Evolutionary conservation across 1,140 invertebrate species (phyloP).

Genomic region (Polypedilum pembai): DNA sequence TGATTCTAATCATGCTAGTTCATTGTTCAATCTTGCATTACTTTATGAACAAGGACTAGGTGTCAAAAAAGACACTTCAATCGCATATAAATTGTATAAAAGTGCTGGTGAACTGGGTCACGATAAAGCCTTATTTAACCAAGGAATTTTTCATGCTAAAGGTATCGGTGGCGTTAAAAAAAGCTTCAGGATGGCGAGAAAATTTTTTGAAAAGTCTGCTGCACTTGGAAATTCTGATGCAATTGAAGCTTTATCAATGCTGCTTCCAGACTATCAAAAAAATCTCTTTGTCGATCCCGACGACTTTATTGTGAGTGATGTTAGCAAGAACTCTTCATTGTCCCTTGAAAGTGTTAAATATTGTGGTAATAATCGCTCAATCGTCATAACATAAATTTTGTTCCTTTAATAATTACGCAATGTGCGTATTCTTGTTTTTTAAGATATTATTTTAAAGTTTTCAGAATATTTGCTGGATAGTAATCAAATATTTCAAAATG

Average conservation of each 20-base stretch:
- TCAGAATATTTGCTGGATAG: too few species aligned
- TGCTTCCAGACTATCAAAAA: neutral
- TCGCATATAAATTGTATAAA: conserved; percentile 52
- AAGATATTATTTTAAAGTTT: too few species aligned
- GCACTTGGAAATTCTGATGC: conserved; percentile 51
- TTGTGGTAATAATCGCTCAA: too few species aligned
- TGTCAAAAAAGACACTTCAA: conserved; percentile 48
- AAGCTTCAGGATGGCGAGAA: conserved; percentile 45
- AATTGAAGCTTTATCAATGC: conserved; percentile 43
- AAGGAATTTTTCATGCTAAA: conserved; percentile 56
- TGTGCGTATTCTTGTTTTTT: too few species aligned
- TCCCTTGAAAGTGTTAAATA: too few species aligned
- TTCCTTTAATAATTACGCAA: too few species aligned
- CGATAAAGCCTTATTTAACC: conserved; percentile 54
- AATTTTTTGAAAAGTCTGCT: conserved; percentile 50
- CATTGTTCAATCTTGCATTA: conserved; percentile 53
- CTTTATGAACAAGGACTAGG: conserved; percentile 56
- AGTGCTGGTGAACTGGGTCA: conserved; percentile 51
- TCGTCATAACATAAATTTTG: too few species aligned
- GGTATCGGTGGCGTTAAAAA: conserved; percentile 49
- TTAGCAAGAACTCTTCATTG: too few species aligned
- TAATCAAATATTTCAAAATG: too few species aligned
- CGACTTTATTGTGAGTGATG: too few species aligned
- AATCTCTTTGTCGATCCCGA: too few species aligned
- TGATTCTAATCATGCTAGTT: conserved; percentile 48